Evolutionary conservation across 2,113 vertebrate genomes (phyloP).

Genomic region (Albula glossodonta): DNA sequence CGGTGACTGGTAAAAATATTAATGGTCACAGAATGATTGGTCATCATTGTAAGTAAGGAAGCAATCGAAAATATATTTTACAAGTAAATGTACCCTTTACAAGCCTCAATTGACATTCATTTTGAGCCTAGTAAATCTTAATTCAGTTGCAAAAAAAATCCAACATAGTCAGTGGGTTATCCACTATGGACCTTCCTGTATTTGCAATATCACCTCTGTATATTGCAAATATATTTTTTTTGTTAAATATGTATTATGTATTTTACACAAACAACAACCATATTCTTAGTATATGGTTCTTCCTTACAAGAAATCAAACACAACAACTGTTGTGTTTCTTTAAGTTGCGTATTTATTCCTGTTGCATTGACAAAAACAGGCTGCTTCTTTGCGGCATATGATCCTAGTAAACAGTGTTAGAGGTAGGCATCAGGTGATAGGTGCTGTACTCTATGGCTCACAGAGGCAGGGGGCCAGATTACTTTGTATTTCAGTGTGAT

Average conservation of each 20-base stretch:
- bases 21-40: background rate
- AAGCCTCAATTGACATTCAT: background rate
- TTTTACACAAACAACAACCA: background rate
- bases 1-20: too few species aligned
- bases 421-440: constrained; percentile 30
- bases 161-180: background rate
- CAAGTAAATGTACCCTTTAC: background rate
- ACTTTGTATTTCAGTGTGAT: constrained; percentile 30
- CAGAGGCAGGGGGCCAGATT: constrained; percentile 37
- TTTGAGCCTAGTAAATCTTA: background rate
- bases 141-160: background rate
- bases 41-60: background rate
- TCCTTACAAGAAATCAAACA: background rate
- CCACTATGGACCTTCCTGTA: background rate
- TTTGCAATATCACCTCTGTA: background rate
- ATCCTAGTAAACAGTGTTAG: constrained; percentile 14
- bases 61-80: background rate
- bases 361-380: background rate
- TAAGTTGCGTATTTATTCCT: background rate
- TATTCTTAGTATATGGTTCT: background rate
- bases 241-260: background rate
- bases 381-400: constrained; percentile 12
- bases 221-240: background rate
- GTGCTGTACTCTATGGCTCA: constrained; percentile 21
- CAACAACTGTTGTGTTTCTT: background rate